Evolutionary conservation across 2,113 vertebrate species (phyloP).

Genomic region (Antechinus stuartii): DNA sequence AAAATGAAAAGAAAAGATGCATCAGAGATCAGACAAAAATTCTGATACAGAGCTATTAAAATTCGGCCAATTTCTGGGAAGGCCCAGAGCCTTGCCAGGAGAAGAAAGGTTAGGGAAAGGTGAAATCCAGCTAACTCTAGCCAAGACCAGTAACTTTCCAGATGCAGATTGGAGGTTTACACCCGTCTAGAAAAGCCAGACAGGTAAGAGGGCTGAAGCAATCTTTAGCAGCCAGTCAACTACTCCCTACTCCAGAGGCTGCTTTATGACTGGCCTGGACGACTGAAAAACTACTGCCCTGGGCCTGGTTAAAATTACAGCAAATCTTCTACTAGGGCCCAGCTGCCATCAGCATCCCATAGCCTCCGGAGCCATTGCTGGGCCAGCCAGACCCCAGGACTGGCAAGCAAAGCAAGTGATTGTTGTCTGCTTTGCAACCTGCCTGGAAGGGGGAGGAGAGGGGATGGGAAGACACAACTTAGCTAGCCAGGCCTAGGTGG

Average conservation of each 20-base stretch:
- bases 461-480: neutral
- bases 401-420: conserved; percentile 52
- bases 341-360: conserved; percentile 53
- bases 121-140: conserved; percentile 76
- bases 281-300: neutral
- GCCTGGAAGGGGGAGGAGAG: neutral
- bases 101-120: conserved; percentile 74
- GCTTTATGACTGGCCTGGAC: neutral
- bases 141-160: conserved; percentile 72
- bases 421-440: accelerated
- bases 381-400: conserved; percentile 45
- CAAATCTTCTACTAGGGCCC: conserved; percentile 68
- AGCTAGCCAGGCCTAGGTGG: neutral
- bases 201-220: conserved; percentile 64
- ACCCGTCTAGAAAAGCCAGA: conserved; percentile 73
- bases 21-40: neutral
- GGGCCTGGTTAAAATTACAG: conserved; percentile 77
- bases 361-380: conserved; percentile 45
- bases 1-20: neutral
- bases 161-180: conserved; percentile 67
- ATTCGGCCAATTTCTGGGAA: conserved; percentile 48
- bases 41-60: conserved; percentile 17
- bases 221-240: conserved; percentile 8
- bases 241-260: conserved; percentile 1
- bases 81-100: conserved; percentile 50